phyloP scores from a whole-genome alignment of 2,888 invertebrate species.

The Leucophora obtusa region DNA sequence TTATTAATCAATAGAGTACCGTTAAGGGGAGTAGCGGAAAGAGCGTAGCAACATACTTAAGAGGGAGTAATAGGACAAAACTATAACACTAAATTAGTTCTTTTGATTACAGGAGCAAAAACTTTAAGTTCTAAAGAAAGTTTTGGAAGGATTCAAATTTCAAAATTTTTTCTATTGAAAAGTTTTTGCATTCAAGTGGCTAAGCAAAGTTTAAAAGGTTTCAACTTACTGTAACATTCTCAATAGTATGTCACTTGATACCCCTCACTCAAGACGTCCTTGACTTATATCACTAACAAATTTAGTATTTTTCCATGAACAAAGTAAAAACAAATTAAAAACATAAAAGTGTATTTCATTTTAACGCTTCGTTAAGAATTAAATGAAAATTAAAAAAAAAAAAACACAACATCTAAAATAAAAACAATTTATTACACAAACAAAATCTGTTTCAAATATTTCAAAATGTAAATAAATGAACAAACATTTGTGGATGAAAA shows the following conservation, averaged over 20 bases:
- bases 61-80: too few species aligned
- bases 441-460: conserved; percentile 47
- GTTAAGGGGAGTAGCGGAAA: conserved; percentile 1
- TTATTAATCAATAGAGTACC: conserved; percentile 51
- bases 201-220: too few species aligned
- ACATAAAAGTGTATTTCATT: conserved; percentile 40
- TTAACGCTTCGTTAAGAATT: conserved; percentile 41
- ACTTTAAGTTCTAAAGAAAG: too few species aligned
- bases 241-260: too few species aligned
- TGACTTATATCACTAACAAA: neutral
- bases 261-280: neutral
- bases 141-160: too few species aligned
- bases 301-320: neutral
- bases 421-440: conserved; percentile 50
- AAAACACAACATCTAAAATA: conserved; percentile 4
- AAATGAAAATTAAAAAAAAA: conserved; percentile 17
- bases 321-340: conserved; percentile 37
- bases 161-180: too few species aligned
- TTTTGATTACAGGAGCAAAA: too few species aligned
- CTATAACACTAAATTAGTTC: too few species aligned
- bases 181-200: too few species aligned
- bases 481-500: conserved; percentile 14
- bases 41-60: too few species aligned
- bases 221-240: too few species aligned
- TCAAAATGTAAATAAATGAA: conserved; percentile 31